phyloP scores from a whole-genome alignment of 2,888 invertebrate genomes.

The Dione vanillae region DNA sequence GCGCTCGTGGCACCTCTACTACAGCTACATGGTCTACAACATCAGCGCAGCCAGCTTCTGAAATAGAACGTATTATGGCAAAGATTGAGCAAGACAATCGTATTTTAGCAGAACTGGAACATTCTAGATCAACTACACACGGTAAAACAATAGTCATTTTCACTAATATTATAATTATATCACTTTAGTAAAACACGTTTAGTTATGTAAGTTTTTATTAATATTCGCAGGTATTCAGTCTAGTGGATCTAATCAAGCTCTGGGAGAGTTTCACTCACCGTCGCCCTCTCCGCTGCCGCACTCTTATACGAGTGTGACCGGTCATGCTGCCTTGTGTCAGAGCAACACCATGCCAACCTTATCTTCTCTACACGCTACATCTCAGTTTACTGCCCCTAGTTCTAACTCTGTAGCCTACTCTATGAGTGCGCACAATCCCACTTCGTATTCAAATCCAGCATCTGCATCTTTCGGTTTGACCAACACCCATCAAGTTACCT shows the following conservation, averaged over 20 bases:
- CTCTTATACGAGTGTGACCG: conserved; percentile 78
- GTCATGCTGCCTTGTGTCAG: conserved; percentile 82
- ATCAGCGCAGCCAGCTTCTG: conserved; percentile 85
- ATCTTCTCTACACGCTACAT: conserved; percentile 79
- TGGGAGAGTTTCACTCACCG: conserved; percentile 87
- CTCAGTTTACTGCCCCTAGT: conserved; percentile 76
- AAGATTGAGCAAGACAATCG: conserved; percentile 96
- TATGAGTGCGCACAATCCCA: conserved; percentile 80
- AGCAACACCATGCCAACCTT: conserved; percentile 87
- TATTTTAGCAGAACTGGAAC: conserved; percentile 95
- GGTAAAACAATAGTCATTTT: conserved; percentile 74
- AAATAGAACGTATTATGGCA: conserved; percentile 97
- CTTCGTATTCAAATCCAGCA: conserved; percentile 81
- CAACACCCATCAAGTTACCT: conserved; percentile 80
- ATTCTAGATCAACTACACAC: conserved; percentile 89
- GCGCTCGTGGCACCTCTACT: conserved; percentile 71
- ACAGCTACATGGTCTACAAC: conserved; percentile 68
- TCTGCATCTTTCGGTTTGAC: conserved; percentile 77
- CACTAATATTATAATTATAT: conserved; percentile 6
- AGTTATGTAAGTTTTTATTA: background rate
- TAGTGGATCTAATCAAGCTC: conserved; percentile 88
- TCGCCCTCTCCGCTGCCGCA: conserved; percentile 84
- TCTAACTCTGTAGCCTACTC: conserved; percentile 80
- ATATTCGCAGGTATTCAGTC: conserved; percentile 82
- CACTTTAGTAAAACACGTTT: background rate